Conservation (phyloP, 1,140 invertebrate genomes). For the Papilio polyxenes region DNA sequence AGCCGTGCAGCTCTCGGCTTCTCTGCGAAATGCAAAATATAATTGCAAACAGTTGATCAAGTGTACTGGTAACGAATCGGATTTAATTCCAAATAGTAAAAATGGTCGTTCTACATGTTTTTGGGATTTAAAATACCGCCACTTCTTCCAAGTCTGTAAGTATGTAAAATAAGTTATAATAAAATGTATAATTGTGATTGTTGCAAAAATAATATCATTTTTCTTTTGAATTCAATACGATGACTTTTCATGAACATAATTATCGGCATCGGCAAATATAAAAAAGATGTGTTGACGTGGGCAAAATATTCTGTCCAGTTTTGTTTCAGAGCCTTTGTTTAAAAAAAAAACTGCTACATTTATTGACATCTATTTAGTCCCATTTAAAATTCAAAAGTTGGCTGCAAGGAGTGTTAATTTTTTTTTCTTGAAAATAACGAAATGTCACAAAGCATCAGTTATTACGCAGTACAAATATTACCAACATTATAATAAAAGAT, state of each 20-base stretch:
- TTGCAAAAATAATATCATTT: neutral
- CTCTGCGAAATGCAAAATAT: conserved; percentile 46
- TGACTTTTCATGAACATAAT: neutral
- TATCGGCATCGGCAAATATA: neutral
- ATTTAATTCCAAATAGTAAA: conserved; percentile 36
- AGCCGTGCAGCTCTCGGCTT: conserved; percentile 59
- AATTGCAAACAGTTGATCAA: conserved; percentile 47
- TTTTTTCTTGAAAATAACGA: neutral
- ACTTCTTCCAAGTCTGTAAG: conserved; percentile 43
- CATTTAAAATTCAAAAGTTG: neutral
- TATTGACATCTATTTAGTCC: neutral
- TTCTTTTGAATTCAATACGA: neutral
- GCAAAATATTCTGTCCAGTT: neutral
- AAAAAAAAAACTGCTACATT: neutral
- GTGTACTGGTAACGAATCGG: conserved; percentile 43
- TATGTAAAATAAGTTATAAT: conserved; percentile 18
- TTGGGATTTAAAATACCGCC: conserved; percentile 46
- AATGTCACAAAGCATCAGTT: neutral
- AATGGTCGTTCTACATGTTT: conserved; percentile 42
- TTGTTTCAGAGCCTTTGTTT: neutral
- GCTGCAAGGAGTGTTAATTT: neutral
- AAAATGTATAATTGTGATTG: neutral
- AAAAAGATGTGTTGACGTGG: neutral
- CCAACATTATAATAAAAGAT: no score
- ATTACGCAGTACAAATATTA: no score